Conservation (phyloP, 1,140 invertebrate species). For the Tetranychus urticae region DNA sequence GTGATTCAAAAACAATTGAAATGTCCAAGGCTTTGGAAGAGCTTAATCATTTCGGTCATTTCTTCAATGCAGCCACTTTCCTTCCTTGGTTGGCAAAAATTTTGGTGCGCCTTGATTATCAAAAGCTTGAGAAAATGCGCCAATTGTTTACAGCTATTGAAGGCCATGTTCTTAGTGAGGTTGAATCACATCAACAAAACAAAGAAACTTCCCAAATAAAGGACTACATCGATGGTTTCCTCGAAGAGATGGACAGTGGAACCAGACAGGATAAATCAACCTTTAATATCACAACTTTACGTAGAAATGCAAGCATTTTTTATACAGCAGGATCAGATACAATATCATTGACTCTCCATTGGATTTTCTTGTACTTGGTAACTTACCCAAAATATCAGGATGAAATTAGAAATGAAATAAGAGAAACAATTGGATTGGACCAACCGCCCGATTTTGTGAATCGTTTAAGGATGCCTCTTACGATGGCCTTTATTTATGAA, state of each 20-base stretch:
- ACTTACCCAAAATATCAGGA: slow-evolving; percentile 19
- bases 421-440: slow-evolving; percentile 11
- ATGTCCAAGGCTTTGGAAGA: background rate
- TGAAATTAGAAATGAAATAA: slow-evolving; percentile 17
- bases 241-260: slow-evolving; percentile 35
- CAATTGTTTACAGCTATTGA: background rate
- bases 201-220: slow-evolving; percentile 27
- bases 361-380: slow-evolving; percentile 17
- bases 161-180: slow-evolving; percentile 25
- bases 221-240: slow-evolving; percentile 63
- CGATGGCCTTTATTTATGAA: slow-evolving; percentile 15
- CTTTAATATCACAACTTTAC: slow-evolving; percentile 5
- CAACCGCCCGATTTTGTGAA: slow-evolving; percentile 11
- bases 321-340: slow-evolving; percentile 19
- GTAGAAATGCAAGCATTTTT: slow-evolving; percentile 14
- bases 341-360: slow-evolving; percentile 16
- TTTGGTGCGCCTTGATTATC: background rate
- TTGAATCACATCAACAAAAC: slow-evolving; percentile 42
- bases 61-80: background rate
- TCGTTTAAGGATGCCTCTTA: slow-evolving; percentile 11
- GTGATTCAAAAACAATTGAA: background rate
- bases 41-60: background rate
- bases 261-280: background rate
- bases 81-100: background rate
- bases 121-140: background rate